Evolutionary conservation across 2,888 invertebrate genomes (phyloP), one percentile per base, ranked within the genome.

Genomic region (Agriopis leucophaearia): DNA sequence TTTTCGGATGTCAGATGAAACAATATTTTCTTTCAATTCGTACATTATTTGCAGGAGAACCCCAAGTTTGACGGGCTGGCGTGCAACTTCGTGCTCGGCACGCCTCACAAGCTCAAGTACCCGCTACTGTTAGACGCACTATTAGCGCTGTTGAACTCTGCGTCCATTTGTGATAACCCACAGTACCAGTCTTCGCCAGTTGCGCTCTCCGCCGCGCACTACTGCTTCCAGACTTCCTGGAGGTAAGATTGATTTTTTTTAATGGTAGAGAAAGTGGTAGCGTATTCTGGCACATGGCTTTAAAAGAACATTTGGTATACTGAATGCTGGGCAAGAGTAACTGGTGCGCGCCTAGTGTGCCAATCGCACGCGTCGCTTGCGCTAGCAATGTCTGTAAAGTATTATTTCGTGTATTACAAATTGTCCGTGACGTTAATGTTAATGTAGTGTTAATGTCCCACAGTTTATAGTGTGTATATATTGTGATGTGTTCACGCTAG

Each of bases 31-130:
- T 48, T 38, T 50, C 5, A 58, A 13, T 40, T 59, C 35, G 15
- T 54, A 40, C 12, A 52, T 63, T 64, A 51, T 56, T 60, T 13
- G 1, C 94, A 96, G 89, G 98, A 98, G 80, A 96, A 97, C 52
- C 99, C 99, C 0, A 99, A 99, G 88, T 94, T 99, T 66, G 99
- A 99, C 90, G 97, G 97, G 4, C 88, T 98, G 63, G 99, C 99
- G 1, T 98, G 98, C 90, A 99, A 98, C 92, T 99, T 99, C 84
- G 97, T 99, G 67, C 94, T 99, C 70, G 98, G 98, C 59, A 98
- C 98, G 1, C 97, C 98, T 0, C 99, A 99, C 84, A 97, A 97
- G 89, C 92, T 99, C 60, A 97, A 98, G 80, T 99, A 99, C 91
- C 97, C 97, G 0, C 87, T 97, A 51, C 91, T 99, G 8, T 95